phyloP scores from a whole-genome alignment of 1,140 invertebrate species.

The Lordiphosa clarofinis region DNA sequence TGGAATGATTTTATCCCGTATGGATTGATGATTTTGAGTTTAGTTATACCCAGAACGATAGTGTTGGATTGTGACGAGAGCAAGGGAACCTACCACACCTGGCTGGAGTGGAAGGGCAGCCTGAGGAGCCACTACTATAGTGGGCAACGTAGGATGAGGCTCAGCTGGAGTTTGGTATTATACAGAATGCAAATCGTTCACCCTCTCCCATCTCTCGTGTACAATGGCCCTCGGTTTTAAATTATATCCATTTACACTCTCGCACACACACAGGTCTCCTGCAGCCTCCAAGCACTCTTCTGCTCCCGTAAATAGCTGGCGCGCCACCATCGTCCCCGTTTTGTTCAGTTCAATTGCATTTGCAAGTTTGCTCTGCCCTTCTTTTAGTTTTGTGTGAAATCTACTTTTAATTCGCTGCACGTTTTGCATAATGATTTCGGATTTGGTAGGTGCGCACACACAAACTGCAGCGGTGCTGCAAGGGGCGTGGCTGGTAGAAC shows the following conservation, averaged over 20 bases:
- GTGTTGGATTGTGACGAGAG: too few relatives aligned
- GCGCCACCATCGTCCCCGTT: conserved; percentile 15
- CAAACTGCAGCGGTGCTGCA: neutral
- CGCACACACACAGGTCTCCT: conserved; percentile 1
- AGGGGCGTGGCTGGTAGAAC: conserved; percentile 10
- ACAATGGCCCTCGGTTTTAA: too few relatives aligned
- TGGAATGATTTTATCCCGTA: too few relatives aligned
- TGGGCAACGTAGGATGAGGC: too few relatives aligned
- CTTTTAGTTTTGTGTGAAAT: conserved; percentile 44
- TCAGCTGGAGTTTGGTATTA: too few relatives aligned
- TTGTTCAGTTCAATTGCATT: conserved; percentile 43
- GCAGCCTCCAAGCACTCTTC: conserved; percentile 19
- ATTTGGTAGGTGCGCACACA: conserved; percentile 48
- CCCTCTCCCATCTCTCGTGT: too few relatives aligned
- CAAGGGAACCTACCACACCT: too few relatives aligned
- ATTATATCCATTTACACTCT: neutral
- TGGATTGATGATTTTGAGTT: too few relatives aligned
- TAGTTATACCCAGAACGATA: too few relatives aligned
- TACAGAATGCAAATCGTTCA: too few relatives aligned
- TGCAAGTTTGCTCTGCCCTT: conserved; percentile 31
- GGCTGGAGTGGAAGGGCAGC: too few relatives aligned
- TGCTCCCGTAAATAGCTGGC: conserved; percentile 41
- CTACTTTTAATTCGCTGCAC: conserved; percentile 69
- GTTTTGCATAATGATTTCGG: conserved; percentile 75
- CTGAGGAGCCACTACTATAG: too few relatives aligned